phyloP scores from a whole-genome alignment of 2,888 invertebrate species.

The Imbricaverruca yamaguchii region DNA sequence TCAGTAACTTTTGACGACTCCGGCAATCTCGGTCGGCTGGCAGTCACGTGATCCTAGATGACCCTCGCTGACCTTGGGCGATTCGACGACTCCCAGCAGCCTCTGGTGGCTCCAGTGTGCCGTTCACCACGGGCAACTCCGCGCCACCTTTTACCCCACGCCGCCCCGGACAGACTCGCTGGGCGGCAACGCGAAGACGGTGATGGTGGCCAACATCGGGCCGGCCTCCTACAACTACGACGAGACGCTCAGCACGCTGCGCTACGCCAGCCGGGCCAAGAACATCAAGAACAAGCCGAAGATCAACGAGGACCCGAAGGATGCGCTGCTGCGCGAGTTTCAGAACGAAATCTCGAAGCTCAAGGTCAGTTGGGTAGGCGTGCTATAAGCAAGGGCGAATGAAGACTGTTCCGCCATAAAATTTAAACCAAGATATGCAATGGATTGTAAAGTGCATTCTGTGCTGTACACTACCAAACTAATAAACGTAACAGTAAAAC shows the following conservation, averaged over 20 bases:
- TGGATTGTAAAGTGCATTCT: too few species aligned
- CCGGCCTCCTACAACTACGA: constrained; percentile 97
- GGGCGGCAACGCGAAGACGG: constrained; percentile 97
- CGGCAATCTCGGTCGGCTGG: too few species aligned
- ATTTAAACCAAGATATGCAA: too few species aligned
- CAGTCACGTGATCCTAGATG: too few species aligned
- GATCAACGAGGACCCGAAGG: constrained; percentile 98
- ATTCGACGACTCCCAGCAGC: too few species aligned
- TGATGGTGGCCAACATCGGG: constrained; percentile 98
- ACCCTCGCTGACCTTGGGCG: too few species aligned
- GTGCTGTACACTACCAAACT: too few species aligned
- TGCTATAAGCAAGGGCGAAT: constrained; percentile 1
- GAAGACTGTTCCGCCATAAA: background rate
- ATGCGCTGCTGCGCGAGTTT: constrained; percentile 89
- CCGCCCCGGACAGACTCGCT: constrained; percentile 62
- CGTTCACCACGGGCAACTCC: too few species aligned
- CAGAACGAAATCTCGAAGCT: constrained; percentile 86
- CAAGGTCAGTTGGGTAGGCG: constrained; percentile 30
- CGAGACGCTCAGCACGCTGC: constrained; percentile 89
- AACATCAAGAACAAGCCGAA: constrained; percentile 97
- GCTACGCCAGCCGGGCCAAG: constrained; percentile 95
- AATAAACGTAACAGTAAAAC: too few species aligned
- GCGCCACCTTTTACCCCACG: too few species aligned
- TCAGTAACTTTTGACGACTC: too few species aligned
- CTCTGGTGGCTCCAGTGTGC: too few species aligned